phyloP scores from a whole-genome alignment of 2,113 vertebrate species.

The Phaethon lepturus region DNA sequence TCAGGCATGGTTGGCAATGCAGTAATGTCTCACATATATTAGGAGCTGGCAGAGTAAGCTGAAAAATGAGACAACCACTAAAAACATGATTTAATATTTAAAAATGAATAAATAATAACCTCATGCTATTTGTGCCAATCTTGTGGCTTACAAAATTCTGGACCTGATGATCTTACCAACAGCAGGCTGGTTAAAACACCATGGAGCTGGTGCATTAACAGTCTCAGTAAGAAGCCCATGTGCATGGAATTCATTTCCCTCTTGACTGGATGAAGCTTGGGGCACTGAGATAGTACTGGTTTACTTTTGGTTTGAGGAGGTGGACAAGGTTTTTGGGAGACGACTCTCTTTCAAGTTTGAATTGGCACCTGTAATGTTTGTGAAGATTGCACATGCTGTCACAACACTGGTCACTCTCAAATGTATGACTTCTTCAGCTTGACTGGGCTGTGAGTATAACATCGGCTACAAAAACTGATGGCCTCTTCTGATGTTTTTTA shows the following conservation, averaged over 20 bases:
- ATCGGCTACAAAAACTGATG: neutral
- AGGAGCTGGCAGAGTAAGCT: neutral
- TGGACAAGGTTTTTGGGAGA: neutral
- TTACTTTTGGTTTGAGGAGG: neutral
- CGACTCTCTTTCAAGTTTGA: neutral
- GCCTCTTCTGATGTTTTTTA: neutral
- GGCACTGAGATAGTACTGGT: neutral
- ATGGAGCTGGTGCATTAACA: neutral
- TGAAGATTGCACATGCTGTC: neutral
- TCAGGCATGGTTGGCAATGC: neutral
- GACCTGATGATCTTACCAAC: neutral
- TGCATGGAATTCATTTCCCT: neutral
- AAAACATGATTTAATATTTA: neutral
- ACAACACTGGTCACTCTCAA: neutral
- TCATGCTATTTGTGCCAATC: neutral
- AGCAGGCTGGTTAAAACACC: neutral
- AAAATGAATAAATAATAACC: constrained; percentile 18
- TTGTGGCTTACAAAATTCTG: neutral
- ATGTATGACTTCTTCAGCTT: neutral
- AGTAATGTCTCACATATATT: neutral
- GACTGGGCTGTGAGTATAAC: neutral
- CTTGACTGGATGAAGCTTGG: neutral
- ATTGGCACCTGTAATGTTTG: neutral
- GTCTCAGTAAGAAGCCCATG: neutral
- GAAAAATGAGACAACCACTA: constrained; percentile 20